Percentiles rank a stretch among this genome's conserved stretches.
Evolutionary conservation across 2,113 vertebrate genomes (phyloP).

Genomic region (Caranx ignobilis): DNA sequence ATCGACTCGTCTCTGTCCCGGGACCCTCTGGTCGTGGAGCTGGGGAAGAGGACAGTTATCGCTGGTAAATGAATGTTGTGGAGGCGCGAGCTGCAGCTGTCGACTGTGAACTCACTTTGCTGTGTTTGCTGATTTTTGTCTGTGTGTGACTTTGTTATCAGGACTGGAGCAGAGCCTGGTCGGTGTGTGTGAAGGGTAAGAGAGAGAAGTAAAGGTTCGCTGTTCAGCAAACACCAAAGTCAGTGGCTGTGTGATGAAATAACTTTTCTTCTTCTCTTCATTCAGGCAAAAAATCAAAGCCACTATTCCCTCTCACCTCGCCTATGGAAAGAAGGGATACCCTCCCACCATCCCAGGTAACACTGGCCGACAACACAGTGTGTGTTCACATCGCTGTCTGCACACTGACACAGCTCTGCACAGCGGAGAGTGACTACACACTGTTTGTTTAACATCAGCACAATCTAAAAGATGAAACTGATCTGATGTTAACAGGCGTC

Average conservation of each 20-base stretch:
- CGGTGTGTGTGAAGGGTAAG: slow-evolving; percentile 96
- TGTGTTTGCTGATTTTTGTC: slow-evolving; percentile 30
- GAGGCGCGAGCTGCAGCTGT: too few species aligned
- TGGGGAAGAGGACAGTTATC: slow-evolving; percentile 95
- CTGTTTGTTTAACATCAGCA: too few species aligned
- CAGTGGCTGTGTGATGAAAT: not conserved
- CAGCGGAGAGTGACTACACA: not conserved
- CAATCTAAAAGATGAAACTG: too few species aligned
- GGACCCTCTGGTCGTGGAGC: slow-evolving; percentile 92
- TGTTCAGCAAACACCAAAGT: not conserved
- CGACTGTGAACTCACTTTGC: not conserved
- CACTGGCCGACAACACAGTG: not conserved
- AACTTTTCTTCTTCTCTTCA: slow-evolving; percentile 21
- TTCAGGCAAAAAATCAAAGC: slow-evolving; percentile 95
- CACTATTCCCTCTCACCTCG: slow-evolving; percentile 92
- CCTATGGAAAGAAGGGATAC: slow-evolving; percentile 95
- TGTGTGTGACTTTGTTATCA: slow-evolving; percentile 67
- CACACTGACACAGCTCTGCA: not conserved
- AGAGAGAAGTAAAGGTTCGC: slow-evolving; percentile 59
- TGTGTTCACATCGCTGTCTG: not conserved
- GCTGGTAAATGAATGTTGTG: slow-evolving; percentile 80
- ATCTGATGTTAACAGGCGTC: too few species aligned
- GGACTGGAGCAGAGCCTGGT: slow-evolving; percentile 95
- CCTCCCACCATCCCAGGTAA: slow-evolving; percentile 95
- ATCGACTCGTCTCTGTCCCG: slow-evolving; percentile 92